Conservation (phyloP, 2,888 invertebrate species). For the Sympetrum striolatum region DNA sequence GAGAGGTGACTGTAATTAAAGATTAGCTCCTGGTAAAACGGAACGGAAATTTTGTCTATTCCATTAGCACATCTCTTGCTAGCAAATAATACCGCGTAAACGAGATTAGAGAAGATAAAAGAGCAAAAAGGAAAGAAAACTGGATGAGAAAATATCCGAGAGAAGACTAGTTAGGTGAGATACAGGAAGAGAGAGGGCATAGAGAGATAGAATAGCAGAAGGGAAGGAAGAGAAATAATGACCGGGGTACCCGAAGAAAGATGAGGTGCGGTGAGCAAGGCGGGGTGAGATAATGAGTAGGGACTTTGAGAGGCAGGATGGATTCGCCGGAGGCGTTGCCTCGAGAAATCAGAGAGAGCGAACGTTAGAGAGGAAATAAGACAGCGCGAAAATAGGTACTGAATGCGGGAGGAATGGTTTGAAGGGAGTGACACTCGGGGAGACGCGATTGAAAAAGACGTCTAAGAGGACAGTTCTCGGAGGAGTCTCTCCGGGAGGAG, state of each 20-base stretch:
- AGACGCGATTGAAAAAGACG: constrained; percentile 1
- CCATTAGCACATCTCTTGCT: too few species aligned
- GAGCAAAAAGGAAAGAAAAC: neutral
- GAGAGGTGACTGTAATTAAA: too few species aligned
- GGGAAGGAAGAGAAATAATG: neutral
- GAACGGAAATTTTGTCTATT: too few species aligned
- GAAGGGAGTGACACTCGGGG: neutral
- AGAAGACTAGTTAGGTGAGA: neutral
- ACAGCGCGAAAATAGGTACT: neutral
- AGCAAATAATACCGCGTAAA: too few species aligned
- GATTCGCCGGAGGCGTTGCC: neutral
- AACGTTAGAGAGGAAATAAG: neutral
- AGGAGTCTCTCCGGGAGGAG: neutral
- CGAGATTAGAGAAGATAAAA: too few species aligned
- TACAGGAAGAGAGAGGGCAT: neutral
- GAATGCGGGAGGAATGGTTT: neutral
- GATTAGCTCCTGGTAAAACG: too few species aligned
- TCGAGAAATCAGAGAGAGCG: neutral
- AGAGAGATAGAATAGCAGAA: neutral
- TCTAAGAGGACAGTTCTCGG: neutral
- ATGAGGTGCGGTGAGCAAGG: neutral
- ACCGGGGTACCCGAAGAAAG: neutral
- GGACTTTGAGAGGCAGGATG: neutral
- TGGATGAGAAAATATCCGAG: neutral
- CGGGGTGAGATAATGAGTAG: neutral